Evolutionary conservation across 2,888 invertebrate species (phyloP).

Genomic region (Rotaria magnacalcarata): DNA sequence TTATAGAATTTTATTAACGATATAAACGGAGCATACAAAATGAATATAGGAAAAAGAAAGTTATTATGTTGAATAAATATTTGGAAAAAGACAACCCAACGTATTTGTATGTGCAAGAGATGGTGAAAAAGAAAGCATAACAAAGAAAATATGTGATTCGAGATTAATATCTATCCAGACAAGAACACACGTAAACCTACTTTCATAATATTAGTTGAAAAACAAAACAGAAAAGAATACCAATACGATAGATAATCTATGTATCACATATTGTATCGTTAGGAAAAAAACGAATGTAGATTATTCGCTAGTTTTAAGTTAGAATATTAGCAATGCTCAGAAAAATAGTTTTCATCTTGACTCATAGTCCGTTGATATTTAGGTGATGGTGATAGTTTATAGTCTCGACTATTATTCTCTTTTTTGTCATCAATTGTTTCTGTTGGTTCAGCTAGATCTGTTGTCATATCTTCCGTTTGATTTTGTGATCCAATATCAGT

Average conservation of each 20-base stretch:
- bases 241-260: not conserved
- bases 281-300: no score
- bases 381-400: not conserved
- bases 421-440: not conserved
- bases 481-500: not conserved
- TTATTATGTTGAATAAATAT: not conserved
- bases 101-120: not conserved
- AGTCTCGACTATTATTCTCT: not conserved
- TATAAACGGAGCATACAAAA: not conserved
- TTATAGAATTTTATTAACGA: not conserved
- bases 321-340: not conserved
- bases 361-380: not conserved
- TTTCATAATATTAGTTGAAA: not conserved
- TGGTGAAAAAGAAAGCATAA: not conserved
- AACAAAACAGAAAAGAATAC: not conserved
- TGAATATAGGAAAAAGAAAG: not conserved
- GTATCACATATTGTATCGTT: not conserved
- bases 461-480: not conserved
- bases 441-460: not conserved
- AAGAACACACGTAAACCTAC: not conserved
- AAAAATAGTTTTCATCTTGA: conserved; percentile 32
- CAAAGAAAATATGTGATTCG: not conserved
- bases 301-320: no score
- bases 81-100: not conserved
- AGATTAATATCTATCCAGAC: not conserved